These are phyloP conservation scores for Boloria euphrosyne DNA, from an alignment of 2,888 invertebrate genomes.

Conservation along the genomic window DNA sequence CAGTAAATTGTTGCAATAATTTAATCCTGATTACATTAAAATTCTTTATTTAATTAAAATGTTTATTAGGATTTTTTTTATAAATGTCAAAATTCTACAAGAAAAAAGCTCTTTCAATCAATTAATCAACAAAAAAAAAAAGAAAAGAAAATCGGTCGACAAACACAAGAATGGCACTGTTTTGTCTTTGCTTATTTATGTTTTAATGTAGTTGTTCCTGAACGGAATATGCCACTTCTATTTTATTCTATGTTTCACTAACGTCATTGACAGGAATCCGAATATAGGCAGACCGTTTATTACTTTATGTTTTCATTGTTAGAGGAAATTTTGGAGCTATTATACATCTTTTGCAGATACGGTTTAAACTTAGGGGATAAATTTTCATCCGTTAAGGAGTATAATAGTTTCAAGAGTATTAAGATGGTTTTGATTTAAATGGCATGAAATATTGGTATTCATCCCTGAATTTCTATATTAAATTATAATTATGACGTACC, in stretches of 20 bases:
- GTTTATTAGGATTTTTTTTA: too few relatives aligned
- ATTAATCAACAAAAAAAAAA: too few relatives aligned
- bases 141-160: neutral
- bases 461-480: too few relatives aligned
- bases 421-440: neutral
- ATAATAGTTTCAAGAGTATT: constrained; percentile 8
- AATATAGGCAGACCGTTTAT: constrained; percentile 38
- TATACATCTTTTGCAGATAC: constrained; percentile 25
- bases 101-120: too few relatives aligned
- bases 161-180: too few relatives aligned
- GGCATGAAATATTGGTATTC: too few relatives aligned
- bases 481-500: too few relatives aligned
- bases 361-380: constrained; percentile 17
- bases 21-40: too few relatives aligned
- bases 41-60: too few relatives aligned
- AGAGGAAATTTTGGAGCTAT: constrained; percentile 28
- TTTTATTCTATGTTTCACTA: neutral
- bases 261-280: constrained; percentile 25
- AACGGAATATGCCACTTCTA: neutral
- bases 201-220: neutral
- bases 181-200: neutral
- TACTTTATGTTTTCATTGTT: constrained; percentile 40
- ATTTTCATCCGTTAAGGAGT: constrained; percentile 1
- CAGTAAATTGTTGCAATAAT: too few relatives aligned
- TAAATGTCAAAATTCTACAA: too few relatives aligned